Evolutionary conservation across 2,797 vertebrate genomes (phyloP), one percentile per base, ranked within the genome.

Genomic region (Dicrostonyx torquatus): DNA sequence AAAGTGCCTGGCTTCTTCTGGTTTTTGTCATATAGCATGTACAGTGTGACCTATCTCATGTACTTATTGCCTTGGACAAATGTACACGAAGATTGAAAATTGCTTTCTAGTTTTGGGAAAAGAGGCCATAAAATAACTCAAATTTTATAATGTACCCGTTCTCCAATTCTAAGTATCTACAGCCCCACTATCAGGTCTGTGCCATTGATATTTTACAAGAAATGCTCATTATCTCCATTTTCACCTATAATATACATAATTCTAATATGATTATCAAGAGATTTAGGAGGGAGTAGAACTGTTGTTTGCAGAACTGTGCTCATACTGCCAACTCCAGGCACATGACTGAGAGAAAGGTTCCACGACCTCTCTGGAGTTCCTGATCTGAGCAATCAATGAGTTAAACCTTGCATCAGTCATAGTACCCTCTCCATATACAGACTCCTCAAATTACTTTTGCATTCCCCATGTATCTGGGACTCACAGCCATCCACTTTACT

Each of bases 331-430:
- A 6, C 58, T 86, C 17, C 26, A 40, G 40, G 34, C 3, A 0
- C 8, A 29, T 13, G 12, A 37, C 75, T 60, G 8, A 9, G 5
- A 29, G 5, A 2, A 37, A 29, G 14, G 24, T 22, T 6, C 2
- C 12, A 40, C 0, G 0, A 8, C 14, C 14, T 40, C 6, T 58
- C 15, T 84, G 0, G 31, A 8, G 6, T 68, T 55, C 18, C 17
- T 15, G 5, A 68, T 68, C 7, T 50, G 68, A 40, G 20, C 13
- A n/a, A 31, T 70, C 2, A n/a, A 0, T 48, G 43, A 68, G 20
- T 20, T 29, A 86, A 20, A 14, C 1, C 24, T 50, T 50, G 77
- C 37, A 12, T 89, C 26, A 66, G 0, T 64, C 14, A 83, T 26
- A 37, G 24, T 37, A 45, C 76, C 17, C 1, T 76, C 43, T 60